Percentiles rank a stretch among this genome's conserved stretches.
Evolutionary conservation across 1,140 invertebrate species (phyloP).

Genomic region (Leptinotarsa defecta): DNA sequence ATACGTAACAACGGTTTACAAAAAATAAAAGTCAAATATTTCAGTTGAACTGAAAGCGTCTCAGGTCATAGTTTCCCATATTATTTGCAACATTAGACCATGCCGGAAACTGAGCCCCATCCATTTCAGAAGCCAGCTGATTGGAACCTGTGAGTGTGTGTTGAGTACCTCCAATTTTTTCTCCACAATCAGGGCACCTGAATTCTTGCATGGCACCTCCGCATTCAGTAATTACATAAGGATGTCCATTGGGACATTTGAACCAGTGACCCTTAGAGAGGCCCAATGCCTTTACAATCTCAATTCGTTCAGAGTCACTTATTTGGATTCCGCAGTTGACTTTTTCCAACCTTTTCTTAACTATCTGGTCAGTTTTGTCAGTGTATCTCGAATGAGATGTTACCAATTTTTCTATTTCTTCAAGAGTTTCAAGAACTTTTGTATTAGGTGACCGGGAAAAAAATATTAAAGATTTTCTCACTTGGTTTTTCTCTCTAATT

Average conservation of each 20-base stretch:
- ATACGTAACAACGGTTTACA: no score
- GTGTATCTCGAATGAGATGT: neutral
- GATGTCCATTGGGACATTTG: conserved; percentile 60
- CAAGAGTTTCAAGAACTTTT: neutral
- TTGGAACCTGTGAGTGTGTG: conserved; percentile 63
- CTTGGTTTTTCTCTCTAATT: neutral
- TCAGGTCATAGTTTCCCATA: neutral
- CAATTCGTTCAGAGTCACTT: conserved; percentile 59
- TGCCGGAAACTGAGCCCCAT: conserved; percentile 59
- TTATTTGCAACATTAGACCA: conserved; percentile 52
- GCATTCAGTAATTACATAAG: conserved; percentile 22
- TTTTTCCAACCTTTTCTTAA: conserved; percentile 22
- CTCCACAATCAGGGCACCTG: conserved; percentile 67
- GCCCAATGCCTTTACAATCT: conserved; percentile 68
- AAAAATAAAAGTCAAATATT: no score
- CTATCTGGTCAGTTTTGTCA: conserved; percentile 17
- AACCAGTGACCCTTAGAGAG: conserved; percentile 71
- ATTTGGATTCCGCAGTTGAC: neutral
- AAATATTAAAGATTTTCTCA: neutral
- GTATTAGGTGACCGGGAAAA: no score
- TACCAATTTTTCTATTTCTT: neutral
- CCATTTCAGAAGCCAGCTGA: conserved; percentile 64
- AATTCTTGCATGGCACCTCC: conserved; percentile 67
- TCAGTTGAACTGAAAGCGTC: neutral
- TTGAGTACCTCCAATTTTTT: conserved; percentile 64